These are phyloP conservation scores for Altica lythri DNA, from an alignment of 2,888 invertebrate genomes.

Conservation along the genomic window DNA sequence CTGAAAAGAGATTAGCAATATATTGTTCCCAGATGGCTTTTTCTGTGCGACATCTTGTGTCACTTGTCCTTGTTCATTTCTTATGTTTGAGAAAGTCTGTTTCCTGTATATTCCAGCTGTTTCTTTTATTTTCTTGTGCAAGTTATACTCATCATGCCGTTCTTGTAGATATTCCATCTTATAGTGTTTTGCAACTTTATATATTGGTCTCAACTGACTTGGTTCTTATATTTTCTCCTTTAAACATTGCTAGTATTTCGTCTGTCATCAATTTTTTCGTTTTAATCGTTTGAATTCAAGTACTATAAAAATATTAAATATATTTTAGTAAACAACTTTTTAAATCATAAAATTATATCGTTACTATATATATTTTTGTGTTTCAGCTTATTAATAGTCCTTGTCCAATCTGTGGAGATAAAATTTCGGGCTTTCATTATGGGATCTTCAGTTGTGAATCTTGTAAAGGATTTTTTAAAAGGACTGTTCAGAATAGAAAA, in stretches of 20 bases:
- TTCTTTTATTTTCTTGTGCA: no score
- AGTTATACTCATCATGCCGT: no score
- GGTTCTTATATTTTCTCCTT: neutral
- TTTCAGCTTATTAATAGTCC: conserved; percentile 83
- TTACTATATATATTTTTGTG: neutral
- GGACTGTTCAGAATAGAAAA: conserved; percentile 98
- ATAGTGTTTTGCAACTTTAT: no score
- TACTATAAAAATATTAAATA: neutral
- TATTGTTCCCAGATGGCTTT: no score
- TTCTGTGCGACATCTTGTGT: no score
- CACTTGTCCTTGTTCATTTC: no score
- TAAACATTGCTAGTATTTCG: neutral
- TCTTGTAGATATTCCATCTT: no score
- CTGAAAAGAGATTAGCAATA: no score
- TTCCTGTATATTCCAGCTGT: no score
- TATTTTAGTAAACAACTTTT: neutral
- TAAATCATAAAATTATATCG: neutral
- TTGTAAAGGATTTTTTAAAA: conserved; percentile 97
- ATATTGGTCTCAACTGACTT: no score
- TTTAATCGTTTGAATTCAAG: neutral
- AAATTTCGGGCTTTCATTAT: conserved; percentile 96
- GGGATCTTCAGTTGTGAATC: conserved; percentile 98
- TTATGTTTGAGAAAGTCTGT: no score
- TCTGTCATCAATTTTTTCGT: neutral
- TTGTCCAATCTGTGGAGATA: conserved; percentile 94